phyloP scores from a whole-genome alignment of 2,888 invertebrate species.

The Heliothis peltigera region DNA sequence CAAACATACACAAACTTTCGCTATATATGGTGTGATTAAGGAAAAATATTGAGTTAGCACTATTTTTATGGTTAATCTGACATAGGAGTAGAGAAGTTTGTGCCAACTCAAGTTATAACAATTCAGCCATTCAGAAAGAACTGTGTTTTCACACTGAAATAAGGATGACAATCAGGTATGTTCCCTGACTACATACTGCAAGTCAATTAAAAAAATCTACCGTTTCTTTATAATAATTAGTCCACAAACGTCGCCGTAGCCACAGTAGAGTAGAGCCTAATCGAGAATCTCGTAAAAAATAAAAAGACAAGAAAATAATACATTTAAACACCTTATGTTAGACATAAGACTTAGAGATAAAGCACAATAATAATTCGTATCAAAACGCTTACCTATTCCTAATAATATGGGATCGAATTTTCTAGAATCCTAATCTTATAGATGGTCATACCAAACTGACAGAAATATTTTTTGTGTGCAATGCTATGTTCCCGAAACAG shows the following conservation, averaged over 20 bases:
- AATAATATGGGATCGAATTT: constrained; percentile 4
- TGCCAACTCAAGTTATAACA: no score
- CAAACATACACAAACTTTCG: no score
- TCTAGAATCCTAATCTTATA: constrained; percentile 1
- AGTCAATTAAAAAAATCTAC: not conserved
- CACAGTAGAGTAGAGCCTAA: constrained; percentile 11
- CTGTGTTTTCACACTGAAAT: no score
- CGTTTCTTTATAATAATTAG: not conserved
- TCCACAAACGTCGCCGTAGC: constrained; percentile 21
- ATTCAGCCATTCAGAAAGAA: no score
- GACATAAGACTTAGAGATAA: constrained; percentile 24
- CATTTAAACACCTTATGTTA: constrained; percentile 28
- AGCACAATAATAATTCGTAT: constrained; percentile 39
- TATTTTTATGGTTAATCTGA: no score
- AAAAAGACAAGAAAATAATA: constrained; percentile 28
- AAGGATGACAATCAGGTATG: no score
- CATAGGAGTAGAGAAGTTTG: no score
- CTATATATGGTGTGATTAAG: no score
- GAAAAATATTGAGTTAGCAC: no score
- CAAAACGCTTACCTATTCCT: constrained; percentile 37
- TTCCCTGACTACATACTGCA: no score
- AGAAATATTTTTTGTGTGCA: not conserved
- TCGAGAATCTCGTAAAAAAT: constrained; percentile 21
- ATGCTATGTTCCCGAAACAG: not conserved
- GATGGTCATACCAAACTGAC: not conserved